Evolutionary conservation across 2,888 invertebrate species (phyloP).

Genomic region (Lasioglossum leucozonium): DNA sequence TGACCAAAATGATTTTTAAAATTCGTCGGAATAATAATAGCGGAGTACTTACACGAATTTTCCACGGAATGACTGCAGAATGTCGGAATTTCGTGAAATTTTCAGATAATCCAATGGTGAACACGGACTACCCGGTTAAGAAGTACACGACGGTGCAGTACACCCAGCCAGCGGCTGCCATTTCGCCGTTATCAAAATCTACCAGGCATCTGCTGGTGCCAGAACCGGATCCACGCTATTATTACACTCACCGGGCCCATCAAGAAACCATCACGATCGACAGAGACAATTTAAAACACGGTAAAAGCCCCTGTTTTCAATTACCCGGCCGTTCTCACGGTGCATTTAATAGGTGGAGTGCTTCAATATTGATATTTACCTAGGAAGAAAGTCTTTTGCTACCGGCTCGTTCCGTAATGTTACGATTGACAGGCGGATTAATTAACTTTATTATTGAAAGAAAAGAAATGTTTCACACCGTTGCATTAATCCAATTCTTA

Average conservation of each 20-base stretch:
- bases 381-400: neutral
- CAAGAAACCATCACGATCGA: slow-evolving; percentile 83
- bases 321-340: slow-evolving; percentile 9
- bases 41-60: too few relatives aligned
- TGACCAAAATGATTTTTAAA: slow-evolving; percentile 3
- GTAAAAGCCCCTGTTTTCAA: slow-evolving; percentile 70
- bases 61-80: neutral
- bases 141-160: slow-evolving; percentile 92
- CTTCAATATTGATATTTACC: slow-evolving; percentile 12
- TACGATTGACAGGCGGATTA: neutral
- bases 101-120: slow-evolving; percentile 88
- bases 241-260: slow-evolving; percentile 86
- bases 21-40: neutral
- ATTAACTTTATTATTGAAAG: neutral
- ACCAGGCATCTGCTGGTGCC: slow-evolving; percentile 91
- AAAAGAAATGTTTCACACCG: neutral
- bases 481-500: neutral
- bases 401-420: neutral
- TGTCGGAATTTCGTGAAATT: slow-evolving; percentile 64
- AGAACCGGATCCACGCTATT: slow-evolving; percentile 87
- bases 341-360: neutral
- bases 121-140: slow-evolving; percentile 91
- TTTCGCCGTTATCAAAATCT: slow-evolving; percentile 91
- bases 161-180: slow-evolving; percentile 91
- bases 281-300: slow-evolving; percentile 83